Evolutionary conservation across 2,113 vertebrate species (phyloP).

Genomic region (Bos indicus): DNA sequence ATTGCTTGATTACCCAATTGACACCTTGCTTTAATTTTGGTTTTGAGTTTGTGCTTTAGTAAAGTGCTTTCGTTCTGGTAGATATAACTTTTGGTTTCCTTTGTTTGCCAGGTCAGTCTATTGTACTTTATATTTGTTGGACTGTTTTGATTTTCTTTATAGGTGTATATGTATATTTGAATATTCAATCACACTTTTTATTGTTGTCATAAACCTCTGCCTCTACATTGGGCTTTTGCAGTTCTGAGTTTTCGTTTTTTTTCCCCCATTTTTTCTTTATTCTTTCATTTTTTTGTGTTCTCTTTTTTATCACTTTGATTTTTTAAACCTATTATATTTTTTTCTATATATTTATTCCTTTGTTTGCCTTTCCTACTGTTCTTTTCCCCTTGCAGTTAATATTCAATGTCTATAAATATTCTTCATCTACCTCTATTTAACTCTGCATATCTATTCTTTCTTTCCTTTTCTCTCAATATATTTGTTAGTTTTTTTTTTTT

Average conservation of each 20-base stretch:
- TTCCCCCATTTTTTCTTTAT: neutral
- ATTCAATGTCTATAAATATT: too few species aligned
- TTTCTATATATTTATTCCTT: neutral
- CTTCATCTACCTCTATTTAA: too few species aligned
- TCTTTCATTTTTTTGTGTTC: neutral
- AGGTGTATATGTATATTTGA: neutral
- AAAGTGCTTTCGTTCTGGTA: neutral
- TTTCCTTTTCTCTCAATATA: too few species aligned
- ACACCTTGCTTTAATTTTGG: neutral
- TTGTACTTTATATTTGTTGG: neutral
- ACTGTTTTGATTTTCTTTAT: neutral
- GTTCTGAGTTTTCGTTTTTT: rapidly evolving
- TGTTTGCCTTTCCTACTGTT: too few species aligned
- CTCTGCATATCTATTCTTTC: too few species aligned
- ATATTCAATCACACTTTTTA: neutral
- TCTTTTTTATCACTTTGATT: neutral
- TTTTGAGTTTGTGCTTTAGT: neutral
- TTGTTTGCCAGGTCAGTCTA: neutral
- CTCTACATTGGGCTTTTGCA: neutral
- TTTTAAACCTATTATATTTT: neutral
- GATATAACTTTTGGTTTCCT: neutral
- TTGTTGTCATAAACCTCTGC: neutral
- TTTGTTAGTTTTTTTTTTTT: too few species aligned
- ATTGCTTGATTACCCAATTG: neutral
- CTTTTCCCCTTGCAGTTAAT: too few species aligned